These are phyloP conservation scores for Aplidium turbinatum DNA, from an alignment of 23 tunicate genomes.

Conservation along the genomic window DNA sequence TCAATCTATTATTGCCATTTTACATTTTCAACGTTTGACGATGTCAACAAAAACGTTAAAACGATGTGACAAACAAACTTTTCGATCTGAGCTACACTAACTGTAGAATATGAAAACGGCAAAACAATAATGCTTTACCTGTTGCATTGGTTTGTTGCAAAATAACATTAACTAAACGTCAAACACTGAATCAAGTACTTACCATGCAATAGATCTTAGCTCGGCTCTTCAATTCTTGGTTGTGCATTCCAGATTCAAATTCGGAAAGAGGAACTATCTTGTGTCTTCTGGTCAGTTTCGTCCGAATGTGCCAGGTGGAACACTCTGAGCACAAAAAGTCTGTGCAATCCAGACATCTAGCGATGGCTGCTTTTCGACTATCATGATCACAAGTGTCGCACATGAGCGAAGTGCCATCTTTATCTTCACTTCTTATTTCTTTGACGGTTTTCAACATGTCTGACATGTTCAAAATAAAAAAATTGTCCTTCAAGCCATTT, in stretches of 20 bases:
- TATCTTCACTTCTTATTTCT: slow-evolving; percentile 91
- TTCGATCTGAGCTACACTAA: too few relatives aligned
- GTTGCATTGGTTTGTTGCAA: too few relatives aligned
- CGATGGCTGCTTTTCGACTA: slow-evolving; percentile 62
- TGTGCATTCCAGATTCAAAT: slow-evolving; percentile 93
- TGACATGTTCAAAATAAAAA: slow-evolving; percentile 92
- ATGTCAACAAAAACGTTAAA: too few relatives aligned
- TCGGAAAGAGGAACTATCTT: slow-evolving; percentile 88
- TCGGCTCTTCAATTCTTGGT: slow-evolving; percentile 83
- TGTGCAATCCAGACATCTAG: slow-evolving; percentile 94
- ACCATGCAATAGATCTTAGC: slow-evolving; percentile 97
- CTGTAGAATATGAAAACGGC: too few relatives aligned
- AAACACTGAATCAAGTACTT: slow-evolving; percentile 3
- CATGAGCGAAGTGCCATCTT: slow-evolving; percentile 76
- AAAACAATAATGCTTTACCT: too few relatives aligned
- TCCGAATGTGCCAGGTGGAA: slow-evolving; percentile 93
- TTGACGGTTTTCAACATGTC: slow-evolving; percentile 97
- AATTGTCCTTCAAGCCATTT: slow-evolving; percentile 75
- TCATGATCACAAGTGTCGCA: slow-evolving; percentile 98
- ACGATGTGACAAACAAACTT: too few relatives aligned
- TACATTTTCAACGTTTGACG: too few relatives aligned
- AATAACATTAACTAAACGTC: background rate
- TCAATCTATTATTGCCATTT: too few relatives aligned
- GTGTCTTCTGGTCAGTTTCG: slow-evolving; percentile 81
- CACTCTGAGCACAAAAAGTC: slow-evolving; percentile 90